phyloP scores from a whole-genome alignment of 2,797 vertebrate genomes.

The Spea hammondii region DNA sequence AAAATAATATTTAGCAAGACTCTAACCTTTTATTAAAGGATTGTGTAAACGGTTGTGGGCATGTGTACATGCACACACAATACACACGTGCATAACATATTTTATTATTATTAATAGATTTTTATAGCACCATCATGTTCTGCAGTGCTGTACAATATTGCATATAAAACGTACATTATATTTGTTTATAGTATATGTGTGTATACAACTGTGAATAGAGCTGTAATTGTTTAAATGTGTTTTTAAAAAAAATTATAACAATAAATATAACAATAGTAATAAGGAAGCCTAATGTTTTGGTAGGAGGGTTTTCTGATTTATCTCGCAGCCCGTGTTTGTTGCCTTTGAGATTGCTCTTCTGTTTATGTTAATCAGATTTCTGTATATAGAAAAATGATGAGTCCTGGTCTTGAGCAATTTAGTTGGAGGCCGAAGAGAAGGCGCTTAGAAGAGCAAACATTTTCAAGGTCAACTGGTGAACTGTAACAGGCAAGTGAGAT shows the following conservation, averaged over 20 bases:
- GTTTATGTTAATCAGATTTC: conserved; percentile 76
- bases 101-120: background rate
- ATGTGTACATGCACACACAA: background rate
- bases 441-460: conserved; percentile 93
- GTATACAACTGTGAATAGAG: background rate
- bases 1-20: background rate
- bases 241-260: background rate
- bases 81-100: background rate
- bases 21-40: background rate
- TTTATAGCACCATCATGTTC: background rate
- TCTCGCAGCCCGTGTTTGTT: conserved; percentile 55
- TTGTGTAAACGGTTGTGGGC: background rate
- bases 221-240: too few relatives aligned
- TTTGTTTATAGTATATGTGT: background rate
- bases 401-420: conserved; percentile 73
- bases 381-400: conserved; percentile 76
- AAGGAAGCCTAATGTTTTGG: too few relatives aligned
- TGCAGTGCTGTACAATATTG: background rate
- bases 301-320: conserved; percentile 37
- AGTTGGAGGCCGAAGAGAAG: conserved; percentile 76
- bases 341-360: conserved; percentile 60
- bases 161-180: background rate
- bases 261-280: background rate
- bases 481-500: conserved; percentile 89
- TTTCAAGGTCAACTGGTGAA: conserved; percentile 96